A percentile compares a stretch with the other conserved stretches of the same genome.
Evolutionary conservation across 1,140 invertebrate species (phyloP).

Genomic region (Aphelinus atriplicis): DNA sequence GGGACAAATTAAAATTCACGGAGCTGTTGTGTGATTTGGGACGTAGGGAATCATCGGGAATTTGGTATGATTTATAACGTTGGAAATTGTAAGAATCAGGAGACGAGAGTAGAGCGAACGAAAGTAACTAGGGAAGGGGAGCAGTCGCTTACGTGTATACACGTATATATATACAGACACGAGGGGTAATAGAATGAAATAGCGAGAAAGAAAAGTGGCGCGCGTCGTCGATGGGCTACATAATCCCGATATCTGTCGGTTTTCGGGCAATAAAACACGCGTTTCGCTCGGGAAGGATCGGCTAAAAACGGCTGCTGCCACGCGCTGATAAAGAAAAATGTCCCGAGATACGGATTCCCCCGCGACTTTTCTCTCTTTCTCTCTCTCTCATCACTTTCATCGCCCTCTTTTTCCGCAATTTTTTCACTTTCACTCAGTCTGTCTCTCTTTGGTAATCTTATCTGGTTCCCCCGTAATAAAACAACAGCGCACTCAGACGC

Average conservation of each 20-base stretch:
- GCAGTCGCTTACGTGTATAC: background rate
- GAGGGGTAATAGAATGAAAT: conserved; percentile 17
- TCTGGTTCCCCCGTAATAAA: conserved; percentile 29
- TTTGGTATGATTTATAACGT: too few relatives aligned
- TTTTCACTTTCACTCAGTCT: conserved; percentile 7
- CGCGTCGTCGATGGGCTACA: conserved; percentile 51
- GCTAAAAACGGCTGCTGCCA: conserved; percentile 55
- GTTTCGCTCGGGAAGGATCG: conserved; percentile 49
- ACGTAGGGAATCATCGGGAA: too few relatives aligned
- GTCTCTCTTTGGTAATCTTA: conserved; percentile 9
- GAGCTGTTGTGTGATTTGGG: too few relatives aligned
- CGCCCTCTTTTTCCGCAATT: conserved; percentile 33
- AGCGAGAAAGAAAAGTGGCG: background rate
- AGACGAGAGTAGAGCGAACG: conserved; percentile 19
- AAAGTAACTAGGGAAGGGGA: conserved; percentile 2
- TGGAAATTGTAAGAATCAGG: too few relatives aligned
- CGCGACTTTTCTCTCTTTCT: conserved; percentile 35
- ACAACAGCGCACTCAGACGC: background rate
- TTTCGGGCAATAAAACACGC: conserved; percentile 69
- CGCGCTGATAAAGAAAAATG: conserved; percentile 61
- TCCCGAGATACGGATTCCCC: conserved; percentile 58
- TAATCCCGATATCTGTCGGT: conserved; percentile 68
- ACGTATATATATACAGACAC: background rate
- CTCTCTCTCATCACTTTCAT: conserved; percentile 23
- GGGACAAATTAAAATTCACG: too few relatives aligned